These are phyloP conservation scores for Thalassaphorura encarpata DNA, from an alignment of 1,140 invertebrate genomes.

Conservation along the genomic window DNA sequence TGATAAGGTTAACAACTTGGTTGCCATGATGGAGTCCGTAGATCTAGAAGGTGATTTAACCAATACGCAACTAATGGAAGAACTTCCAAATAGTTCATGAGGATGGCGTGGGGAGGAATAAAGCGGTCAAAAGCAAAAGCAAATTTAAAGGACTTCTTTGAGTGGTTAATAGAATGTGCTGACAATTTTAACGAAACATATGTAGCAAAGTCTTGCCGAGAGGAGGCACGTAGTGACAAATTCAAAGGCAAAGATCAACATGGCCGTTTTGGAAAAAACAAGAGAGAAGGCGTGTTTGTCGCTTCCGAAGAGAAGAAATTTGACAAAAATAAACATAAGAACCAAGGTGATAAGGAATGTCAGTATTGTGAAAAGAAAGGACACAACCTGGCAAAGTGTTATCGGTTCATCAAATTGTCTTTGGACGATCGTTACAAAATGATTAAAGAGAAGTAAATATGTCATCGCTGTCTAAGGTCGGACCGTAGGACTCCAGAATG, in stretches of 20 bases:
- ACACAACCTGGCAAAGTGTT: not conserved
- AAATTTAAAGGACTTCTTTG: not conserved
- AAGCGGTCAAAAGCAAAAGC: not conserved
- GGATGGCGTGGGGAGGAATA: not conserved
- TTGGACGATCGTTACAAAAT: not conserved
- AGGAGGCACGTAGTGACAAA: no score
- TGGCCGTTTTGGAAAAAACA: no score
- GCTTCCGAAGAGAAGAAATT: not conserved
- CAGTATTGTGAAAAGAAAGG: not conserved
- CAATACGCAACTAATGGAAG: slow-evolving; percentile 6
- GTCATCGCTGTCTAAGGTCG: slow-evolving; percentile 1
- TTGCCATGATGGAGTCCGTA: not conserved
- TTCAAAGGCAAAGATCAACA: no score
- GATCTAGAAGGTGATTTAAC: not conserved
- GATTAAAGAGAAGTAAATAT: not conserved
- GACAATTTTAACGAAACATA: no score
- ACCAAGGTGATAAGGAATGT: not conserved
- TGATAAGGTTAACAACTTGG: slow-evolving; percentile 4
- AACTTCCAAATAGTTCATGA: slow-evolving; percentile 4
- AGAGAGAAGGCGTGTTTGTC: not conserved
- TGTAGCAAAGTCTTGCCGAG: no score
- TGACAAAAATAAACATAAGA: not conserved
- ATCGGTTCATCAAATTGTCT: not conserved
- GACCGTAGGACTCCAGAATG: not conserved
- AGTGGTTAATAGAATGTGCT: not conserved